These are phyloP conservation scores for Tetramorium alpestre DNA, from an alignment of 1,140 invertebrate genomes.

Conservation along the genomic window DNA sequence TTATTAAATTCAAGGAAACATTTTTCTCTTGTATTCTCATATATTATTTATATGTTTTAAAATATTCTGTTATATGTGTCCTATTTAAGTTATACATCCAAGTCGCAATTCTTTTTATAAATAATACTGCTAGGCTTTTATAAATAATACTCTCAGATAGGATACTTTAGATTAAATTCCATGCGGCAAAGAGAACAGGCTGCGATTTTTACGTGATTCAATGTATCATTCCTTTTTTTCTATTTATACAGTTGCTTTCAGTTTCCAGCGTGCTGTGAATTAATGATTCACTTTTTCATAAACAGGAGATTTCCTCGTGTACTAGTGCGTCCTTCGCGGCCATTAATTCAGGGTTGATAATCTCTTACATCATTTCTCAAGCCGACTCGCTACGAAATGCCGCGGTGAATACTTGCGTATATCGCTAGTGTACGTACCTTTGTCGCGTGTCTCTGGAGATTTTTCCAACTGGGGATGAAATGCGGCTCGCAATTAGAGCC, in stretches of 20 bases:
- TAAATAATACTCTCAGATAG: background rate
- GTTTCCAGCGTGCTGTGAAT: slow-evolving; percentile 20
- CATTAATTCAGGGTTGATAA: slow-evolving; percentile 55
- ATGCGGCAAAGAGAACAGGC: background rate
- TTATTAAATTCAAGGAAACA: too few species aligned
- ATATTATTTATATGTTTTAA: background rate
- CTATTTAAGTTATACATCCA: background rate
- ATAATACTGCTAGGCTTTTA: background rate
- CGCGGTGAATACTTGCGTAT: slow-evolving; percentile 15
- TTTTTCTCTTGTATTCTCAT: too few species aligned
- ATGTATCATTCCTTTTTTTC: background rate
- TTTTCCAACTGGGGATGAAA: slow-evolving; percentile 55
- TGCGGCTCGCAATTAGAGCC: slow-evolving; percentile 65
- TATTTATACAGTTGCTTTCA: slow-evolving; percentile 10
- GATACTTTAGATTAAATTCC: background rate
- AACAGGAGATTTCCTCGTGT: slow-evolving; percentile 22
- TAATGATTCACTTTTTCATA: slow-evolving; percentile 50
- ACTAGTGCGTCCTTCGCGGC: background rate
- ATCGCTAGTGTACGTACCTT: slow-evolving; percentile 21
- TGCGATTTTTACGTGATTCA: slow-evolving; percentile 2
- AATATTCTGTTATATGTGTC: background rate
- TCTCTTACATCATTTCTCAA: slow-evolving; percentile 60
- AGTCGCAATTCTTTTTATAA: background rate
- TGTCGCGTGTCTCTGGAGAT: slow-evolving; percentile 64
- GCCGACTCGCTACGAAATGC: slow-evolving; percentile 7